Base-by-base conservation (phyloP, 2,888 invertebrate genomes). In the Cheiracanthium punctorium region DNA sequence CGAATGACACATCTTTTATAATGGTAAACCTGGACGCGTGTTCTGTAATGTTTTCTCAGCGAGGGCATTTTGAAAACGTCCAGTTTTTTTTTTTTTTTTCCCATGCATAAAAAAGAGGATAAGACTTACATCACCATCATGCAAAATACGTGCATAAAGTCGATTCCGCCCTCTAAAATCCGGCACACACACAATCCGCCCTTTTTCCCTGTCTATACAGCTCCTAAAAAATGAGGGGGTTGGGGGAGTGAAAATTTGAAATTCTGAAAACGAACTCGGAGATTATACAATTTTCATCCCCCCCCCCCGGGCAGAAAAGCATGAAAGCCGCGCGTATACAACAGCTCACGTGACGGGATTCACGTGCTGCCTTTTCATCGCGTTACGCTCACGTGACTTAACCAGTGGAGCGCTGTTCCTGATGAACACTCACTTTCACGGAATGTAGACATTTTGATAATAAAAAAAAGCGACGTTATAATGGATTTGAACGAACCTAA, bases 361-460 rank as follows among this genome's bases (percentile, higher is more conserved):
- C 71, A 71, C 43, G 71, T 71, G 71, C 43, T 28, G 24, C 28
- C 43, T 43, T 41, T 28, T 71, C 71, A 71, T 43, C 41, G 29
- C 43, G 71, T 29, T 37, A 41, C 71, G 71, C 71, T 71, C 71
- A 29, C 43, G 43, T 71, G 71, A 41, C 29, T 2, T 43, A 17
- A 58, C 29, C 41, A 71, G 14, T 41, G 29, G 37, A 43, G 71
- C 71, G 43, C 14, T 43, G 71, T 71, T 71, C 71, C 43, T 71
- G 12, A 12, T 58, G 58, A 58, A 24, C 24, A 58, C 24, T 58
- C 58, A 58, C 58, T 58, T 58, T 58, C 58, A 58, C 58, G 58
- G 58, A 58, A 58, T 58, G 58, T 24, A 58, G 24, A 24, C 24
- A 58, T 24, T 58, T 58, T 58, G 43, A 17, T 48, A 10, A 7